phyloP scores from a whole-genome alignment of 2,888 invertebrate genomes.

The Pristionchus mayeri region DNA sequence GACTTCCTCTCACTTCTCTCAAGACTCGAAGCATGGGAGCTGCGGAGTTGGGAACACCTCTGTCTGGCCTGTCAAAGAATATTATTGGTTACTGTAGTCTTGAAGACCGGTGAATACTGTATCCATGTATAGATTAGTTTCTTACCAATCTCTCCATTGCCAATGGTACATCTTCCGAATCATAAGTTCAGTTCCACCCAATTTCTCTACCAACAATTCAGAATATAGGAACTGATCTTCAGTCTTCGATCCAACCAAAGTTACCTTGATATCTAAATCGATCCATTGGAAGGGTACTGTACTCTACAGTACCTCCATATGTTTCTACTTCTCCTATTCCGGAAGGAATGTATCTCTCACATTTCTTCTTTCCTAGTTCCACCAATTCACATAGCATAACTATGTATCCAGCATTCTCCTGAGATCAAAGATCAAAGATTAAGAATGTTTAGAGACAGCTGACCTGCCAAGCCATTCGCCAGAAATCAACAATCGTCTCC shows the following conservation, averaged over 20 bases:
- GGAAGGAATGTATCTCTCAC: constrained; percentile 17
- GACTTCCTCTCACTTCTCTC: constrained; percentile 3
- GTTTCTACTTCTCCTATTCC: constrained; percentile 5
- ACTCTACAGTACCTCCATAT: constrained; percentile 15
- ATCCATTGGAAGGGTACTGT: background rate
- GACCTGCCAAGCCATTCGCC: constrained; percentile 60
- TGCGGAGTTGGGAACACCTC: constrained; percentile 14
- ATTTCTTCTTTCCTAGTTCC: constrained; percentile 55
- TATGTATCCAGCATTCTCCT: constrained; percentile 55
- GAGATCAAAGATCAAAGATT: constrained; percentile 24
- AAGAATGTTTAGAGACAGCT: background rate
- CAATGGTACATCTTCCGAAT: constrained; percentile 34
- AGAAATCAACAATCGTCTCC: constrained; percentile 62
- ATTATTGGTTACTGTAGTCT: background rate
- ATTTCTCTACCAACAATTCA: constrained; percentile 9
- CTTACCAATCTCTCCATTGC: constrained; percentile 33
- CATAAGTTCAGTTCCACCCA: constrained; percentile 1
- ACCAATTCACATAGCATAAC: constrained; percentile 59
- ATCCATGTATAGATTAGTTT: background rate
- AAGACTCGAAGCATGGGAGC: constrained; percentile 14
- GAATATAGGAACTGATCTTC: constrained; percentile 25
- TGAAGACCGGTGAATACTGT: background rate
- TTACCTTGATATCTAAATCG: constrained; percentile 16
- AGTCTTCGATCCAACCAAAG: constrained; percentile 3
- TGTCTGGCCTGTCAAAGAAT: background rate